Evolutionary conservation across 2,888 invertebrate species (phyloP).

Genomic region (Eudasyphora cyanicolor): DNA sequence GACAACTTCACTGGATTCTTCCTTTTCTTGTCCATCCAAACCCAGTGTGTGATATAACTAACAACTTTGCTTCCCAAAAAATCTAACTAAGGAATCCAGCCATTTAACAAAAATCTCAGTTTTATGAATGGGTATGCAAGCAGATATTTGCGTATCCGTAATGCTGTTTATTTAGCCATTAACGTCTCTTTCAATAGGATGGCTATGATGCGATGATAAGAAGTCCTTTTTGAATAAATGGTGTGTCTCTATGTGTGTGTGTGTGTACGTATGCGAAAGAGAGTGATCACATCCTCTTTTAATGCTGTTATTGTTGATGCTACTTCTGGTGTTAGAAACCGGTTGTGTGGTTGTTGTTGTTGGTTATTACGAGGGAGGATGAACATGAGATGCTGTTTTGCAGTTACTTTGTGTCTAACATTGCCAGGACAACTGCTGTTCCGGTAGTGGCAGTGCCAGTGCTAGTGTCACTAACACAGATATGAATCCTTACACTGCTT

Average conservation of each 20-base stretch:
- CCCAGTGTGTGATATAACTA: too few relatives aligned
- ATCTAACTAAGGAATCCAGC: neutral
- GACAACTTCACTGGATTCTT: neutral
- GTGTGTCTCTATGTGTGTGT: neutral
- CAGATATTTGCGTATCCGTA: neutral
- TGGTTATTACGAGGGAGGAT: neutral
- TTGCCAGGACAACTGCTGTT: constrained; percentile 15
- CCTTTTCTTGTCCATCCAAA: neutral
- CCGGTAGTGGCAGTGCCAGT: neutral
- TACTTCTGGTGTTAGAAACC: neutral
- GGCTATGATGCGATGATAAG: neutral
- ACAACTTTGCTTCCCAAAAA: neutral
- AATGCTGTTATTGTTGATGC: neutral
- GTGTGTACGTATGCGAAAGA: too few relatives aligned
- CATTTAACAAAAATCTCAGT: neutral
- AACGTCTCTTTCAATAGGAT: constrained; percentile 24
- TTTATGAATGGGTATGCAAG: neutral
- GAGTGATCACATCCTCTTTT: neutral
- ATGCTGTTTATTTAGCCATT: constrained; percentile 2
- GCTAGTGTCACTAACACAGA: neutral
- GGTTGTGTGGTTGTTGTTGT: too few relatives aligned
- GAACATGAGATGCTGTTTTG: neutral
- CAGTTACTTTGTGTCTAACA: constrained; percentile 20
- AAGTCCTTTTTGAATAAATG: neutral
- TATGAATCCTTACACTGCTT: neutral